Conservation (phyloP, 2,113 vertebrate species). For the Tragelaphus buxtoni region DNA sequence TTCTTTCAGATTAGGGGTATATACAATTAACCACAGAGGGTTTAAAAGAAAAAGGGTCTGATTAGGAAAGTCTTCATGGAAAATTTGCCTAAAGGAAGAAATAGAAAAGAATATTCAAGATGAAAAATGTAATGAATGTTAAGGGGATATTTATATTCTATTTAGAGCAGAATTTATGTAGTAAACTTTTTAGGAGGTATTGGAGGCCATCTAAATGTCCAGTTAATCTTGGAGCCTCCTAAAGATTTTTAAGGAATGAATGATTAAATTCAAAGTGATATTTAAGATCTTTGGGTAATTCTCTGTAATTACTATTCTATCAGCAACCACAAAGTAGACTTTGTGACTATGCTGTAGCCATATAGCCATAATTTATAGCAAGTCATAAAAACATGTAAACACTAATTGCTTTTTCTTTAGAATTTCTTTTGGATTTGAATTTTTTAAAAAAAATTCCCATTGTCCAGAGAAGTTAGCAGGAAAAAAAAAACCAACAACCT, state of each 20-base stretch:
- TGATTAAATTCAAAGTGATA: constrained; percentile 26
- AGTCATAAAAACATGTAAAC: constrained; percentile 19
- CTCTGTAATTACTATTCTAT: not conserved
- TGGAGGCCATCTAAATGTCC: not conserved
- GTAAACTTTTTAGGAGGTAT: not conserved
- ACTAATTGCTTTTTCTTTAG: not conserved
- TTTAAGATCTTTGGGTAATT: not conserved
- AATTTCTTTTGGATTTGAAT: not conserved
- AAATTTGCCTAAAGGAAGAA: not conserved
- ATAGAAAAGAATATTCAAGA: not conserved
- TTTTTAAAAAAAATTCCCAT: not conserved
- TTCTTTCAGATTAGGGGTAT: not conserved
- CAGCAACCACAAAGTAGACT: not conserved
- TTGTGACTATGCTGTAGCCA: not conserved
- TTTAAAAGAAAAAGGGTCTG: not conserved
- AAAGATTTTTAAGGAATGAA: constrained; percentile 14
- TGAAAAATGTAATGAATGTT: not conserved
- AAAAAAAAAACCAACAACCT: not conserved
- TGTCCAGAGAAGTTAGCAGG: not conserved
- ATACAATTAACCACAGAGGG: not conserved
- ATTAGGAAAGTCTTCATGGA: not conserved
- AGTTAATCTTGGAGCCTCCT: not conserved
- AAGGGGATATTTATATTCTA: not conserved
- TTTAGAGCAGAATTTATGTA: not conserved
- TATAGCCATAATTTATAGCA: not conserved